phyloP scores from a whole-genome alignment of 92 coral and sea anemone species.

The Plumapathes pennacea region DNA sequence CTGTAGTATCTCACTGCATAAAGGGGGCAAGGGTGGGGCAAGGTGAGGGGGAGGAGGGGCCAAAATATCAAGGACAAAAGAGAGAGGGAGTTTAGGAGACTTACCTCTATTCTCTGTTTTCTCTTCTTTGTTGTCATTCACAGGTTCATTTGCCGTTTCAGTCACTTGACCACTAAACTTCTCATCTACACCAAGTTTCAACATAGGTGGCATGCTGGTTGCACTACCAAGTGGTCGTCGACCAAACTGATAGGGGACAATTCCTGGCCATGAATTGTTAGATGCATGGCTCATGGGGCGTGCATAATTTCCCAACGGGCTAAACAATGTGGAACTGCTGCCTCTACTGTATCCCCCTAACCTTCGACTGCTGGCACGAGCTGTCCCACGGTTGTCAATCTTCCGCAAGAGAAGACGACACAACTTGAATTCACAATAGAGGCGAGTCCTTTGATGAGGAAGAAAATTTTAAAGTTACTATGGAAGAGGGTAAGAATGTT shows the following conservation, averaged over 20 bases:
- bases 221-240: conserved; percentile 95
- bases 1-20: no score
- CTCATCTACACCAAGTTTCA: conserved; percentile 58
- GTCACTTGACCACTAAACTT: not conserved
- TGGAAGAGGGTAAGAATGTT: no score
- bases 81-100: no score
- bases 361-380: conserved; percentile 80
- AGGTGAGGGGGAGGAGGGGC: no score
- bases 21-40: no score
- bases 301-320: conserved; percentile 43
- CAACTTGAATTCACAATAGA: conserved; percentile 84
- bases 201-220: conserved; percentile 90
- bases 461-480: not conserved
- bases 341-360: conserved; percentile 93
- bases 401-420: conserved; percentile 87
- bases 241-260: conserved; percentile 67
- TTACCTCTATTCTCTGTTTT: no score
- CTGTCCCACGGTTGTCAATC: conserved; percentile 72
- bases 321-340: conserved; percentile 56
- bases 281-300: conserved; percentile 74
- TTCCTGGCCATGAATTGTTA: conserved; percentile 92
- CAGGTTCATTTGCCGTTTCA: no score
- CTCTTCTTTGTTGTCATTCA: no score
- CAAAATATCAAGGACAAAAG: no score
- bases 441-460: conserved; percentile 59